Evolutionary conservation across 2,113 vertebrate genomes (phyloP), one percentile per base, ranked within the genome.

Genomic region (Amblyornis subalaris): DNA sequence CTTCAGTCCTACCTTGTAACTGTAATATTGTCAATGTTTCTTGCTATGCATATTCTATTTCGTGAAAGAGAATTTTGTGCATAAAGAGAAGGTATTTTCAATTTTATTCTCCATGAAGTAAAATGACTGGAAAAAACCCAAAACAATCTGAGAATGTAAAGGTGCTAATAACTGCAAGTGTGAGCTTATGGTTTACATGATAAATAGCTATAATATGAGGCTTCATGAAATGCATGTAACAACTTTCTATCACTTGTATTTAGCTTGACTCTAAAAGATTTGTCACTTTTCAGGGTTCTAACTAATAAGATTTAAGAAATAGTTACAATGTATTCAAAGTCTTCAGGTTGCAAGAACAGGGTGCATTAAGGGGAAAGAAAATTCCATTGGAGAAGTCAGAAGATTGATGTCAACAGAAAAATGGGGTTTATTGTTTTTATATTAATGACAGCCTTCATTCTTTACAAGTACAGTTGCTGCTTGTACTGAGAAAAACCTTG

Each of bases 271-370:
- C 75, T 78, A 93, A 70, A 78, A 88, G 58, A 19, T 91, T 95
- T 89, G 14, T 93, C 57, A 91, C 51, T 85, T 91, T 15, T 48
- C 16, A 4, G 25, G 26, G 24, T 84, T 55, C 28, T 67, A 60
- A 76, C 57, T 89, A 83, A 67, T 90, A 83, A 93, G 64, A 87
- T 85, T 88, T 89, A 45, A 84, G 90, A 73, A 96, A 81, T 33
- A 81, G 12, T 77, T 79, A 22, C 25, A 76, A 26, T 90, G 19
- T 8, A 87, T 94, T 85, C 55, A 82, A 92, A 25, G 84, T 95
- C 21, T 50, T 60, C 33, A 47, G 50, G 25, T 53, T 94, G 65
- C 28, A 92, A 58, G n/a, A 64, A 50, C 7, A 90, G 61, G 74
- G 20, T 75, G 45, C 33, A 8, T 65, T 75, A 25, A 96, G 89